Percentiles rank a stretch among this genome's conserved stretches.
Evolutionary conservation across 2,797 vertebrate species (phyloP).

Genomic region (Cercopithecus hamlyni): DNA sequence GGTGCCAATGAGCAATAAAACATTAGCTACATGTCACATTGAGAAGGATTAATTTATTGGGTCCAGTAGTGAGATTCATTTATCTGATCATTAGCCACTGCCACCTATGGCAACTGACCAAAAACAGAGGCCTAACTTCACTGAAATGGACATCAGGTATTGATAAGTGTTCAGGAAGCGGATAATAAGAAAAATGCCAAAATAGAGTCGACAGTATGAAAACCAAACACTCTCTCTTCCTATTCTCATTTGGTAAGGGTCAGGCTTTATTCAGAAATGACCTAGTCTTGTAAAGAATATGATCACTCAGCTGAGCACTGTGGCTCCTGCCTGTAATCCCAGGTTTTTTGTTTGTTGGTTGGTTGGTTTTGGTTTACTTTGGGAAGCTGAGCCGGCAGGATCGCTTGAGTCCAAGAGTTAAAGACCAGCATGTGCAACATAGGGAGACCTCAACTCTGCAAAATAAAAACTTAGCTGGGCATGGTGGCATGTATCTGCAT

Average conservation of each 20-base stretch:
- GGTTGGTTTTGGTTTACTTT: neutral
- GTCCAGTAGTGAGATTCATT: constrained; percentile 9
- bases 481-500: neutral
- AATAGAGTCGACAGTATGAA: neutral
- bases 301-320: neutral
- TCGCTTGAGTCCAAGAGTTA: neutral
- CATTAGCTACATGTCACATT: neutral
- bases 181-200: neutral
- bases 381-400: neutral
- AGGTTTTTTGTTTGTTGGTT: neutral
- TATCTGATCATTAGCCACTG: neutral
- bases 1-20: neutral
- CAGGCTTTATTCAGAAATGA: neutral
- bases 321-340: neutral
- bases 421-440: neutral
- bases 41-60: neutral
- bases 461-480: neutral
- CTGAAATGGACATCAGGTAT: neutral
- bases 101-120: neutral
- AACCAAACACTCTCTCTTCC: neutral
- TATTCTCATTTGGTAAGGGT: neutral
- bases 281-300: neutral
- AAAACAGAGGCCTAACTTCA: neutral
- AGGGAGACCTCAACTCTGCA: neutral
- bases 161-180: neutral